phyloP scores from a whole-genome alignment of 2,888 invertebrate genomes.

The Euclidia mi region DNA sequence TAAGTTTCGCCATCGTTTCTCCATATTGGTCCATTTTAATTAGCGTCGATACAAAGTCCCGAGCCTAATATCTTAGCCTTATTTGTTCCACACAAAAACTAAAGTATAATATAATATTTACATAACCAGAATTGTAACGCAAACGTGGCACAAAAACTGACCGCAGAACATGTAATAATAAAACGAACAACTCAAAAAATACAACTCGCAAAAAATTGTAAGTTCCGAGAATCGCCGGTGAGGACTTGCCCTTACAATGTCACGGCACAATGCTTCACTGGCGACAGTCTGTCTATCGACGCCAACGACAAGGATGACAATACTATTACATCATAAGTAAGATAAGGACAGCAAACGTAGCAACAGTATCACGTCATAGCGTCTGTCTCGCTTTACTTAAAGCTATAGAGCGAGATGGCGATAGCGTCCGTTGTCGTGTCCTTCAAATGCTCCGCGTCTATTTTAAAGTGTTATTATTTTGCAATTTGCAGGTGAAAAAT shows the following conservation, averaged over 20 bases:
- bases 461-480: slow-evolving; percentile 28
- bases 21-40: slow-evolving; percentile 5
- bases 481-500: slow-evolving; percentile 28
- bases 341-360: slow-evolving; percentile 26
- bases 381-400: slow-evolving; percentile 8
- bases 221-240: slow-evolving; percentile 20
- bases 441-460: slow-evolving; percentile 24
- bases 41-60: slow-evolving; percentile 5
- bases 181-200: slow-evolving; percentile 11
- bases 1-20: neutral
- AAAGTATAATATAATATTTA: slow-evolving; percentile 14
- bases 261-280: slow-evolving; percentile 28
- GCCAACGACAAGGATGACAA: slow-evolving; percentile 17
- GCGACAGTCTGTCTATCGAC: slow-evolving; percentile 34
- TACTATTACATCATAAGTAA: neutral
- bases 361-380: slow-evolving; percentile 30
- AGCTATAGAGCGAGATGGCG: slow-evolving; percentile 9
- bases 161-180: slow-evolving; percentile 19
- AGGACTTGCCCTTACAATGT: slow-evolving; percentile 27
- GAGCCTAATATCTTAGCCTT: neutral
- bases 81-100: neutral
- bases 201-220: slow-evolving; percentile 21
- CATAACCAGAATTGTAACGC: slow-evolving; percentile 21
- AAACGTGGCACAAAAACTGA: slow-evolving; percentile 16
- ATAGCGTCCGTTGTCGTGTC: slow-evolving; percentile 18